A percentile compares a stretch with the other conserved stretches of the same genome.
phyloP scores from a whole-genome alignment of 2,888 invertebrate species.

The Crocallis elinguaria region DNA sequence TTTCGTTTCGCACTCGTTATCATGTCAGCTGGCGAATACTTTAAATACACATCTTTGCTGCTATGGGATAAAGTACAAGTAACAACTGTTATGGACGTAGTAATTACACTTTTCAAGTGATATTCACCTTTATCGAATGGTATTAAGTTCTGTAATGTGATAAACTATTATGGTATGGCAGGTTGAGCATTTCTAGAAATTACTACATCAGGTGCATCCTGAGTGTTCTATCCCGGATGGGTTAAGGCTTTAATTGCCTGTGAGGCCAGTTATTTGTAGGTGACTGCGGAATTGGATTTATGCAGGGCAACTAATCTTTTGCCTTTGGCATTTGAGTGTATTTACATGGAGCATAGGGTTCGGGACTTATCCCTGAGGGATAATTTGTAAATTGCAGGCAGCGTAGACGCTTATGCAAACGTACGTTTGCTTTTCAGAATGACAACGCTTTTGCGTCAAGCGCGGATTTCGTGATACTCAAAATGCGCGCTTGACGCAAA shows the following conservation, averaged over 20 bases:
- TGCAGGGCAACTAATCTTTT: not conserved
- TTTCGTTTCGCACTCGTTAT: constrained; percentile 2
- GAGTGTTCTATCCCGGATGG: constrained; percentile 13
- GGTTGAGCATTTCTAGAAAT: constrained; percentile 12
- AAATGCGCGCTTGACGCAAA: no score
- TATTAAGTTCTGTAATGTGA: not conserved
- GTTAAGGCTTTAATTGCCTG: constrained; percentile 13
- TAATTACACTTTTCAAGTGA: not conserved
- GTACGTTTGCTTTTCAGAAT: no score
- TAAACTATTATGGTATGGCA: not conserved
- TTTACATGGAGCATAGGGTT: no score
- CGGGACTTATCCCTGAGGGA: no score
- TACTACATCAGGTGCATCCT: constrained; percentile 7
- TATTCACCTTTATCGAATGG: not conserved
- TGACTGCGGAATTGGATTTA: not conserved
- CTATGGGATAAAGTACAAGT: constrained; percentile 2
- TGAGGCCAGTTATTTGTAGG: not conserved
- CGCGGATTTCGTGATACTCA: no score
- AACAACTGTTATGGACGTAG: not conserved
- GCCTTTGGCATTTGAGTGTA: not conserved
- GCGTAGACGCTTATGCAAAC: no score
- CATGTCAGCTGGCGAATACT: constrained; percentile 6
- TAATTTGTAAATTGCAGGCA: no score
- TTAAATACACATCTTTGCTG: constrained; percentile 12
- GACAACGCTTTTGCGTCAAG: no score